Base-by-base conservation (phyloP, 2,113 vertebrate genomes). In the Sterrhoptilus dennistouni region DNA sequence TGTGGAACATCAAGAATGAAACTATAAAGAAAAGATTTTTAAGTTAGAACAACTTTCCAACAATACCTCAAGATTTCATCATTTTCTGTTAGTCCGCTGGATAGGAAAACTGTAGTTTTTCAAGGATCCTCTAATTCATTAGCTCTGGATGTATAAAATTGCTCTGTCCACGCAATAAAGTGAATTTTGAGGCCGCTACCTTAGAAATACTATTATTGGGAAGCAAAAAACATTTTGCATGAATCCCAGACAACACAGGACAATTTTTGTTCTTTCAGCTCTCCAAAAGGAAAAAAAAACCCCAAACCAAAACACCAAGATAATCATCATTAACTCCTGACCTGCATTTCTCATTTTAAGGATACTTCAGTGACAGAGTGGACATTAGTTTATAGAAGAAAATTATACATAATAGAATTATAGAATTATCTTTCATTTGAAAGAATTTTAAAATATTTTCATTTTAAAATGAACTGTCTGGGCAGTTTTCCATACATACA, bases 11-110 rank as follows among this genome's bases (percentile, higher is more conserved):
- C 85, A 53, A 91, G 95, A 97, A 91, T 68, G 81, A 96, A 95
- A 97, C 96, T 97, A 95, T 90, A 97, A 96, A 97, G 94, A 96
- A 90, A 96, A 84, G 11, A 27, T 74, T 49, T 93, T 85, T 68
- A 88, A 95, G 90, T 98, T 98, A 98, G 87, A 97, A 89, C 71
- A 93, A 91, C 50, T 96, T 50, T 94, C 60, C 87, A 96, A 83
- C 82, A 83, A 87, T 57, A 84, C 78, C 78, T 83, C 15, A 63
- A 8, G 49, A 78, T 92, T 92, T 95, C 65, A 36, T 36, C 7
- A 84, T 84, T 74, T 94, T 61, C 82, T 91, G 53, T 59, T 68
- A 64, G 42, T 72, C 52, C 38, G 23, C 17, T 90, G 76, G 47
- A 52, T 4, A 93, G 38, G 50, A 63, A 88, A 93, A 74, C 17